Percentiles rank a stretch among this genome's conserved stretches.
These are phyloP conservation scores for Ceratina australensis DNA, from an alignment of 1,140 invertebrate species.

Conservation along the genomic window DNA sequence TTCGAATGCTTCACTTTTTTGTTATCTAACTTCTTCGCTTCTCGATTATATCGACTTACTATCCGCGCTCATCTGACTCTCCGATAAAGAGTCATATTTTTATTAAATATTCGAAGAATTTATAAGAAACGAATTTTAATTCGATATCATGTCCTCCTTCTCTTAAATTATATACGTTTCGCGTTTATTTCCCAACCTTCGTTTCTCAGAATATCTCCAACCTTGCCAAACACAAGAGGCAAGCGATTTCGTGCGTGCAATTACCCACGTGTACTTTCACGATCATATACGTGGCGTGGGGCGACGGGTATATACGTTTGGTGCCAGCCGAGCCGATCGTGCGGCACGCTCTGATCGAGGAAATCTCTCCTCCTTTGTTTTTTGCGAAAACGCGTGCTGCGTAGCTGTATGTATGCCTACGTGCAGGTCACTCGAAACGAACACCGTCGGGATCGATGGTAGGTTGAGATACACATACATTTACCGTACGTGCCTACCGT, in stretches of 20 bases:
- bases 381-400: slow-evolving; percentile 14
- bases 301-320: slow-evolving; percentile 5
- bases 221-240: slow-evolving; percentile 1
- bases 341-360: slow-evolving; percentile 10
- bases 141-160: no score
- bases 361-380: slow-evolving; percentile 33
- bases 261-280: not conserved
- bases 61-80: no score
- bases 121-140: no score
- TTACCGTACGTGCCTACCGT: not conserved
- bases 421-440: slow-evolving; percentile 59
- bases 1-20: not conserved
- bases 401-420: slow-evolving; percentile 18
- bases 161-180: no score
- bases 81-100: no score
- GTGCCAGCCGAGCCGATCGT: slow-evolving; percentile 11
- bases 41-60: not conserved
- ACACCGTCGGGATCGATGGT: slow-evolving; percentile 47
- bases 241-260: slow-evolving; percentile 51
- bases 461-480: slow-evolving; percentile 48
- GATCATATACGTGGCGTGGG: not conserved
- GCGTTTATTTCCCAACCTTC: not conserved
- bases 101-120: no score
- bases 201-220: slow-evolving; percentile 10
- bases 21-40: no score